Percentiles rank a stretch among this genome's conserved stretches.
phyloP scores from a whole-genome alignment of 2,888 invertebrate genomes.

The Cosmorhoe ocellata region DNA sequence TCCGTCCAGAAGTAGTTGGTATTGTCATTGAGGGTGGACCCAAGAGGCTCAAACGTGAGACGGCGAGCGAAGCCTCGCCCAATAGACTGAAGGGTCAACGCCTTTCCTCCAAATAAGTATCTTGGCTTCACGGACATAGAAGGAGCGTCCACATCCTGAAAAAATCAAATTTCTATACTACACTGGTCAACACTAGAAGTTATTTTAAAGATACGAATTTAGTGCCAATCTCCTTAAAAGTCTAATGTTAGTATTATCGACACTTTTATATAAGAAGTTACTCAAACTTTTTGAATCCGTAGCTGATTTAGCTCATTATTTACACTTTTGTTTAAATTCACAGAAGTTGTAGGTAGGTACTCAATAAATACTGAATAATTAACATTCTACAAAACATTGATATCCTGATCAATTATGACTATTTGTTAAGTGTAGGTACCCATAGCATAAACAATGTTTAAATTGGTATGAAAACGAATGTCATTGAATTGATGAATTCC shows the following conservation, averaged over 20 bases:
- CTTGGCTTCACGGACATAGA: conserved; percentile 74
- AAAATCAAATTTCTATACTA: conserved; percentile 52
- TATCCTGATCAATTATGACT: conserved; percentile 50
- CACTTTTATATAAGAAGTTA: background rate
- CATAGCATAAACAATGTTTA: background rate
- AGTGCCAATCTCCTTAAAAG: conserved; percentile 12
- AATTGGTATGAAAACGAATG: conserved; percentile 13
- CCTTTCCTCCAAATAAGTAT: conserved; percentile 85
- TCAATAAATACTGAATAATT: background rate
- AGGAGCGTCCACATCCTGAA: conserved; percentile 74
- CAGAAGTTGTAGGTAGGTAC: background rate
- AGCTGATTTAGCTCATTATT: background rate
- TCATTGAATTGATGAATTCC: conserved; percentile 28
- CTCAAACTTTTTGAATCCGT: background rate
- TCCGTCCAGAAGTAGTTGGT: conserved; percentile 91
- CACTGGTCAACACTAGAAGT: conserved; percentile 31
- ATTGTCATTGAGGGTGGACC: conserved; percentile 84
- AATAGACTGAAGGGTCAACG: conserved; percentile 85
- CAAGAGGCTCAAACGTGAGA: conserved; percentile 86
- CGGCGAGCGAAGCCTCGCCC: conserved; percentile 89
- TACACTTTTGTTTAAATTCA: background rate
- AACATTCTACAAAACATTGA: conserved; percentile 23
- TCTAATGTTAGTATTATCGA: conserved; percentile 10
- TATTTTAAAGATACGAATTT: conserved; percentile 7
- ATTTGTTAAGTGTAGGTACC: conserved; percentile 45